Base-by-base conservation (phyloP, 2,888 invertebrate species). In the Rhodophaea formosa region DNA sequence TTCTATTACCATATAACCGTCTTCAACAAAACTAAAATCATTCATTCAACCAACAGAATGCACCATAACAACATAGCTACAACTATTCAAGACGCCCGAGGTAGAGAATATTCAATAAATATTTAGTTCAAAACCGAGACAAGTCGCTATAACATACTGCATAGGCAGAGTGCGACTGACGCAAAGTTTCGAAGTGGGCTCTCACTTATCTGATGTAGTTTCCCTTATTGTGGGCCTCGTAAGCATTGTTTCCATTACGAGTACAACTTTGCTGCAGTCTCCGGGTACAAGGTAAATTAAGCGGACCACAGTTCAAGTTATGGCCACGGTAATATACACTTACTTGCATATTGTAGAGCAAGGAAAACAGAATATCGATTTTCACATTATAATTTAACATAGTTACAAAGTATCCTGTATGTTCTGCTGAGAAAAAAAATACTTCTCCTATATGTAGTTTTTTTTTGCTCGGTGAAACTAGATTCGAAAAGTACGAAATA, bases 191-290 rank as follows among this genome's bases (percentile, higher is more conserved):
- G 64, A 76, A 80, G 82, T 78, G 72, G 67, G 68, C 72, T 72
- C 68, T 70, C 68, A 70, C 76, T 68, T 82, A 80, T 82, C 81
- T 78, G 79, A 79, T 77, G 75, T 75, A 75, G 79, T 78, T 78
- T 63, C 72, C 68, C 70, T 78, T 84, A 82, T 82, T 79, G 71
- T 70, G 66, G 71, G 66, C 62, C 64, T 65, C 61, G 64, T 61
- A 63, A 59, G 72, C 68, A 75, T 77, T 78, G 79, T 77, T 76
- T 74, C 74, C 65, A 74, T 73, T 73, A 74, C 65, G 65, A 49
- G 43, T 51, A 52, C 51, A 62, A 62, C 60, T 65, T 46, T 52
- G 57, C 57, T 58, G 51, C 44, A 15, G 45, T n/a, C 32, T 16
- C 51, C 16, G 51, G 12, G 32, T 45, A 45, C 44, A 16, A 1